phyloP scores from a whole-genome alignment of 2,797 vertebrate genomes.

The Betta splendens region DNA sequence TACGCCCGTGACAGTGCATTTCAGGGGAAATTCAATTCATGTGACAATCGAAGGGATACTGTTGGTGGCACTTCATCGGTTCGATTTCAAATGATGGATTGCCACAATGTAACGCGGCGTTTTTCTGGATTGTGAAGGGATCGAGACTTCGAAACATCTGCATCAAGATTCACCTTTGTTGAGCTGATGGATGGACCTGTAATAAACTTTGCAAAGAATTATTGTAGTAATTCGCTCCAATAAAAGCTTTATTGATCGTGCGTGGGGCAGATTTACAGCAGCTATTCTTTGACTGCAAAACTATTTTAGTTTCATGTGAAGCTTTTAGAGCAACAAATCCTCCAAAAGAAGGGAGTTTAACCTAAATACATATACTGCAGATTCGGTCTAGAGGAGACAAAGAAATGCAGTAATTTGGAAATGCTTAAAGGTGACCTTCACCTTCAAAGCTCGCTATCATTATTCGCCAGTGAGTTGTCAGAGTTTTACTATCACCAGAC shows the following conservation, averaged over 20 bases:
- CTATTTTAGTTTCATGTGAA: neutral
- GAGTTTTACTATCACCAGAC: too few relatives aligned
- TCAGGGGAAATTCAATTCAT: constrained; percentile 23
- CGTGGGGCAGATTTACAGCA: neutral
- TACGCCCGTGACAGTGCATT: neutral
- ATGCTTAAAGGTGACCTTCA: too few relatives aligned
- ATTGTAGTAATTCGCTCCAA: neutral
- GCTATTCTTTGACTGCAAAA: too few relatives aligned
- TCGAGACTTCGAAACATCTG: neutral
- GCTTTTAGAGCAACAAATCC: neutral
- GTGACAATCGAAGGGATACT: constrained; percentile 14
- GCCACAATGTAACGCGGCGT: neutral
- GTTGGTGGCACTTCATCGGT: constrained; percentile 4
- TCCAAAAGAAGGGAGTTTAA: neutral
- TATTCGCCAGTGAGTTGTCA: too few relatives aligned
- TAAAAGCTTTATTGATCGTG: neutral
- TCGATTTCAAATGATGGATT: neutral
- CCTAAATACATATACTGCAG: neutral
- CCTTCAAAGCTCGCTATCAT: too few relatives aligned
- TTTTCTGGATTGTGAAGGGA: neutral
- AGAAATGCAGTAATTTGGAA: too few relatives aligned
- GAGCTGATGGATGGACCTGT: neutral
- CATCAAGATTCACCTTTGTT: neutral
- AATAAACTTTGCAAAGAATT: neutral
- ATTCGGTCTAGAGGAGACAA: too few relatives aligned